Evolutionary conservation across 1,140 invertebrate species (phyloP).

Genomic region (Anadara kagoshimensis): DNA sequence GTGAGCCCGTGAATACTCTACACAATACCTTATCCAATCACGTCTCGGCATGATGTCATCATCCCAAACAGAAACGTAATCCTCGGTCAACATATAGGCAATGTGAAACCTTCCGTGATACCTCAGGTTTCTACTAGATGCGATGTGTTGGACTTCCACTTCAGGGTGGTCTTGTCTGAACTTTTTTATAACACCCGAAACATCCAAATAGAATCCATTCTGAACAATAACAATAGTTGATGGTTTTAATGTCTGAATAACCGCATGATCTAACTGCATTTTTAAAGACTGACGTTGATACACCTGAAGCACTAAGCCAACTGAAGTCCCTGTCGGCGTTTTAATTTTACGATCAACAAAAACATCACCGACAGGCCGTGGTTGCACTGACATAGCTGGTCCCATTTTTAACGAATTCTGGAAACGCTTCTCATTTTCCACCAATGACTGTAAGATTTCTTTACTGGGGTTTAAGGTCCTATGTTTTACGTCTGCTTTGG

Average conservation of each 20-base stretch:
- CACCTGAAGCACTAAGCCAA: neutral
- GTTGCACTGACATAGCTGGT: too few species aligned
- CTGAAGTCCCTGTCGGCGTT: neutral
- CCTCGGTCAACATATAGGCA: neutral
- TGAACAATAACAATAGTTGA: constrained; percentile 1
- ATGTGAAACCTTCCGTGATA: constrained; percentile 3
- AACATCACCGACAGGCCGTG: too few species aligned
- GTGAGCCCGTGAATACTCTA: neutral
- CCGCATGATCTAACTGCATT: neutral
- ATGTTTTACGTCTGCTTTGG: too few species aligned
- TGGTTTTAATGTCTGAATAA: neutral
- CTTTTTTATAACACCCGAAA: neutral
- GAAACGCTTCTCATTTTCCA: too few species aligned
- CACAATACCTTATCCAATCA: neutral
- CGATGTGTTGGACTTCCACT: neutral
- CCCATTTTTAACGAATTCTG: too few species aligned
- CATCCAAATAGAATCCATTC: neutral
- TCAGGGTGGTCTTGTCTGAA: neutral
- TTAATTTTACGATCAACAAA: too few species aligned
- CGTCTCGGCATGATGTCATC: neutral
- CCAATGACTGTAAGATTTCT: too few species aligned
- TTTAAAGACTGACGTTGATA: neutral
- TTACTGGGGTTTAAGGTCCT: too few species aligned
- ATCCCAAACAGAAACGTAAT: constrained; percentile 7
- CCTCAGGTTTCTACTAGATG: neutral